Conservation (phyloP, 2,797 vertebrate species). For the Rhyacichthys aspro region DNA sequence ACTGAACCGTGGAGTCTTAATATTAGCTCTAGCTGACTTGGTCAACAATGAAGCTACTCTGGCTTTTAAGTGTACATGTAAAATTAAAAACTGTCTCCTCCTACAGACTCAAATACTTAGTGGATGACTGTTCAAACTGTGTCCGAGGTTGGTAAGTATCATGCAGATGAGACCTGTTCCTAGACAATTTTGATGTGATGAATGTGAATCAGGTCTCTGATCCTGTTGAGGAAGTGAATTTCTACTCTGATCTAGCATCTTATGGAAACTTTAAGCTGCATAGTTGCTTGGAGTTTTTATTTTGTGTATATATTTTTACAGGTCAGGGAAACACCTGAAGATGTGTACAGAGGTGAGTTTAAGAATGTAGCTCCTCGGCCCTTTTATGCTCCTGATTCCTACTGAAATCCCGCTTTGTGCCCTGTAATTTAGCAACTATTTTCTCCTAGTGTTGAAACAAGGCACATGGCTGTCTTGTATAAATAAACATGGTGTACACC, state of each 20-base stretch:
- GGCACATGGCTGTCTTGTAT: too few relatives aligned
- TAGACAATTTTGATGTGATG: slow-evolving; percentile 64
- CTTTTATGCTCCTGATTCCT: too few relatives aligned
- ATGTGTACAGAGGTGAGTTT: neutral
- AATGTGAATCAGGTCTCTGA: slow-evolving; percentile 84
- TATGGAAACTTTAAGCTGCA: too few relatives aligned
- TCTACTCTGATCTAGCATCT: slow-evolving; percentile 73
- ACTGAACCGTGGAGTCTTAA: slow-evolving; percentile 67
- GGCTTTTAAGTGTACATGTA: neutral
- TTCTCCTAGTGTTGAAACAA: too few relatives aligned
- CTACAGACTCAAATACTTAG: neutral
- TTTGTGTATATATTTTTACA: too few relatives aligned
- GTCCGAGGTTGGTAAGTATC: slow-evolving; percentile 20
- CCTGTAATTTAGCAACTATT: too few relatives aligned
- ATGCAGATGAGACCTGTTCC: fast-evolving
- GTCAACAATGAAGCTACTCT: neutral
- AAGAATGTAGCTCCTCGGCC: neutral
- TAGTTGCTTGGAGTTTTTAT: neutral
- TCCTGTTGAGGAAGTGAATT: slow-evolving; percentile 74
- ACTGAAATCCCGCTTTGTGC: too few relatives aligned
- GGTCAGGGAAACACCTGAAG: neutral
- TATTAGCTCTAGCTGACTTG: slow-evolving; percentile 85
- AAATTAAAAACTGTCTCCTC: fast-evolving
- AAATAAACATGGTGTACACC: too few relatives aligned
- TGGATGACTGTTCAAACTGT: neutral